Evolutionary conservation across 2,113 vertebrate genomes (phyloP).

Genomic region (Anseranas semipalmata): DNA sequence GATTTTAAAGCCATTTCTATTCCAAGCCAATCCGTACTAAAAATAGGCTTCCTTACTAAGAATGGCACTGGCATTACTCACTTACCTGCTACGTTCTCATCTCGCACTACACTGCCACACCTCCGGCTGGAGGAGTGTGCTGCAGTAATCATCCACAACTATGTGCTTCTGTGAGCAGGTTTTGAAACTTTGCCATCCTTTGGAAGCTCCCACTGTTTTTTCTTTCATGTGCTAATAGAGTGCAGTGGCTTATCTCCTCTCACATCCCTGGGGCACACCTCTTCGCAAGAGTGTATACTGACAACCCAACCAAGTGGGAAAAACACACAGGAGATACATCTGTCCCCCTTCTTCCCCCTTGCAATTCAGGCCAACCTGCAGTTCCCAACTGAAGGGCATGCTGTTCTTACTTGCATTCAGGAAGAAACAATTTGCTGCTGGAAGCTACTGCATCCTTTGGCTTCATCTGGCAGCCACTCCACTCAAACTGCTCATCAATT

Average conservation of each 20-base stretch:
- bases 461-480: not conserved
- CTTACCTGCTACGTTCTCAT: not conserved
- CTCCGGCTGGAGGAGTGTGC: slow-evolving; percentile 34
- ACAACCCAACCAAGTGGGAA: slow-evolving; percentile 24
- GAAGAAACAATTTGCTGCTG: slow-evolving; percentile 11
- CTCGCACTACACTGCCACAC: not conserved
- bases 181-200: slow-evolving; percentile 64
- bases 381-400: not conserved
- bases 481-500: not conserved
- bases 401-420: not conserved
- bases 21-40: slow-evolving; percentile 6
- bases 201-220: slow-evolving; percentile 56
- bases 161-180: slow-evolving; percentile 56
- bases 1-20: slow-evolving; percentile 14
- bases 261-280: slow-evolving; percentile 49
- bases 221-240: slow-evolving; percentile 67
- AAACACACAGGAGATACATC: not conserved
- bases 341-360: not conserved
- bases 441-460: slow-evolving; percentile 3
- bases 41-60: slow-evolving; percentile 64
- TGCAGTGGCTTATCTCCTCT: slow-evolving; percentile 40
- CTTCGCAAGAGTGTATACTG: not conserved
- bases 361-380: not conserved
- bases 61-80: slow-evolving; percentile 56
- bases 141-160: slow-evolving; percentile 54